Conservation (phyloP, 2,113 vertebrate genomes). For the Sialia sialis region DNA sequence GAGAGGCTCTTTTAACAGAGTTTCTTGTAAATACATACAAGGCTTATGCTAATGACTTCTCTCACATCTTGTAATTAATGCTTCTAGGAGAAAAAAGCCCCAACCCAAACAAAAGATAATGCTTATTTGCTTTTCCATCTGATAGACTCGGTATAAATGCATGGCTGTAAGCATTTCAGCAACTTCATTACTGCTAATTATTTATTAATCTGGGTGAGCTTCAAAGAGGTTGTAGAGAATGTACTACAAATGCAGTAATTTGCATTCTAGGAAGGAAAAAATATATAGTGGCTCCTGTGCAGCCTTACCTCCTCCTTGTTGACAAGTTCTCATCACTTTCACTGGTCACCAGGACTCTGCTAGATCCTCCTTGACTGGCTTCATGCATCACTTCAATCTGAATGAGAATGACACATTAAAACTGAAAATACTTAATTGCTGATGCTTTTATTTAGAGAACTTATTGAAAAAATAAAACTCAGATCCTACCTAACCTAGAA, state of each 20-base stretch:
- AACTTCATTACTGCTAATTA: background rate
- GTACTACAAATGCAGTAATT: background rate
- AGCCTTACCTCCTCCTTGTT: conserved; percentile 82
- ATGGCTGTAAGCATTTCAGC: background rate
- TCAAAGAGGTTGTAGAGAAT: background rate
- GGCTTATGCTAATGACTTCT: background rate
- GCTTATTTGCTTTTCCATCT: background rate
- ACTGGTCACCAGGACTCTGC: conserved; percentile 72
- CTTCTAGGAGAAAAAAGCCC: background rate
- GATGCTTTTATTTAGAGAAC: background rate
- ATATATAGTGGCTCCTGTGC: background rate
- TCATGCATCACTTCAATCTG: conserved; percentile 93
- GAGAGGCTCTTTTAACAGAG: background rate
- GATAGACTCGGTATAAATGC: background rate
- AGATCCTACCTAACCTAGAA: background rate
- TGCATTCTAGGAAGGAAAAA: background rate
- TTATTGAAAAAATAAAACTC: background rate
- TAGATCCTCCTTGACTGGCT: conserved; percentile 83
- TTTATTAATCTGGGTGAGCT: background rate
- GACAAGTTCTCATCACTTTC: conserved; percentile 84
- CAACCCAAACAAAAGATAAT: background rate
- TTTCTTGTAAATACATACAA: background rate
- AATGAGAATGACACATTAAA: conserved; percentile 1
- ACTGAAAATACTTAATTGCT: background rate
- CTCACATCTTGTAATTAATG: background rate